Evolutionary conservation across 2,113 vertebrate species (phyloP).

Genomic region (Pterocles burchelli): DNA sequence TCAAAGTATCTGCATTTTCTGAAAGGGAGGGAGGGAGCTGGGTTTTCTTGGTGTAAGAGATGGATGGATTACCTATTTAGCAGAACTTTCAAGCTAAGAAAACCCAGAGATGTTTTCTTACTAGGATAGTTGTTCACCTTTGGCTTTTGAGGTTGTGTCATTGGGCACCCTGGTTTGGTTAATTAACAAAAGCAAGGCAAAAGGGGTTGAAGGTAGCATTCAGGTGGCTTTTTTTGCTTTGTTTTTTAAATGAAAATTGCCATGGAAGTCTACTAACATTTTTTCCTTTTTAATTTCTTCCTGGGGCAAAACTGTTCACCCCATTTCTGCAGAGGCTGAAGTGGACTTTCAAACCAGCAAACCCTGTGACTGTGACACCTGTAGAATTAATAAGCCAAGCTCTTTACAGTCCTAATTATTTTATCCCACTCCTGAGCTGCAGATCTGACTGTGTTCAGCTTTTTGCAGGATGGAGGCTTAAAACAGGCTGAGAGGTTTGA

Average conservation of each 20-base stretch:
- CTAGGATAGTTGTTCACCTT: not conserved
- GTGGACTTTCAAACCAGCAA: not conserved
- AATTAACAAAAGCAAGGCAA: not conserved
- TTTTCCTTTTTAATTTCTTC: not conserved
- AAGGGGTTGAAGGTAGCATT: not conserved
- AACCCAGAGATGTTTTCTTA: not conserved
- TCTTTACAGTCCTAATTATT: not conserved
- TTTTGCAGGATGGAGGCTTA: not conserved
- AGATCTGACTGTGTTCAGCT: not conserved
- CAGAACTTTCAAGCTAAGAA: not conserved
- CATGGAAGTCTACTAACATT: fast-evolving
- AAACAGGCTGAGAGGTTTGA: not conserved
- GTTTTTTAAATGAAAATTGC: not conserved
- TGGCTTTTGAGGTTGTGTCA: not conserved
- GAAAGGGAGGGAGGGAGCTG: not conserved
- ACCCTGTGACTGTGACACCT: not conserved
- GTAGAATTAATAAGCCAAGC: not conserved
- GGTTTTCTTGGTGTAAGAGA: not conserved
- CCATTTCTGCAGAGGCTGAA: not conserved
- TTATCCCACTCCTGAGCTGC: not conserved
- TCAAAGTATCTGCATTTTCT: not conserved
- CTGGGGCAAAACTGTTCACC: not conserved
- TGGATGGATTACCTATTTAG: not conserved
- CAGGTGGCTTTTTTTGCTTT: not conserved
- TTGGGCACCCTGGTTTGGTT: not conserved